Percentiles rank a stretch among this genome's conserved stretches.
Evolutionary conservation across 2,113 vertebrate species (phyloP).

Genomic region (Scophthalmus maximus): DNA sequence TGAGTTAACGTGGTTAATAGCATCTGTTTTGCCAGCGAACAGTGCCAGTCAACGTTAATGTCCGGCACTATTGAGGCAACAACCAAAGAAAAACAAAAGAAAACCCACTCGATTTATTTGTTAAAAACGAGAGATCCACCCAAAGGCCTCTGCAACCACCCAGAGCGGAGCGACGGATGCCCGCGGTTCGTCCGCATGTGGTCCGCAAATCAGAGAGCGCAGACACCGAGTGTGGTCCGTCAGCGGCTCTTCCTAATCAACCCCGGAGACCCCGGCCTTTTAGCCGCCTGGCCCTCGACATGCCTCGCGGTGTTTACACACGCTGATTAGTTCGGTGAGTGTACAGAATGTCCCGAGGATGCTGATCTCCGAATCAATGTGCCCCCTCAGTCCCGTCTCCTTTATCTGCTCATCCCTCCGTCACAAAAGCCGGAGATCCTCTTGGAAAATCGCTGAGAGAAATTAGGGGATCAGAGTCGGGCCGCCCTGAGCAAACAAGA

Average conservation of each 20-base stretch:
- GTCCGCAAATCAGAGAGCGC: conserved; percentile 52
- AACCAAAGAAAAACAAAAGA: too few species aligned
- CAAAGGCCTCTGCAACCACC: conserved; percentile 11
- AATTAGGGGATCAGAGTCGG: conserved; percentile 91
- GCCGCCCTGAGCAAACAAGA: conserved; percentile 93
- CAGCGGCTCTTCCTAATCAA: conserved; percentile 85
- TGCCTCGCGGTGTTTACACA: conserved; percentile 86
- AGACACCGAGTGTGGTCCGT: conserved; percentile 79
- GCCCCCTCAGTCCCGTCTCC: conserved; percentile 68
- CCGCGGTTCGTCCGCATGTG: conserved; percentile 39
- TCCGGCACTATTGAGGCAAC: neutral
- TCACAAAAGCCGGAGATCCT: conserved; percentile 87
- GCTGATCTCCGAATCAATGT: conserved; percentile 86
- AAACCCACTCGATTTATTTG: conserved; percentile 1
- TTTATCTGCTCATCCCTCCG: conserved; percentile 68
- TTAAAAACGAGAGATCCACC: conserved; percentile 8
- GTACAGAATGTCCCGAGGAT: conserved; percentile 86
- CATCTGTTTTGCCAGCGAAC: too few species aligned
- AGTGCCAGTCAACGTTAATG: too few species aligned
- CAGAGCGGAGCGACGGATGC: conserved; percentile 4
- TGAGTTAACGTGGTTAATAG: too few species aligned
- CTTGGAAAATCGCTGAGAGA: conserved; percentile 84
- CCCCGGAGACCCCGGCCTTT: conserved; percentile 83
- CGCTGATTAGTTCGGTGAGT: conserved; percentile 87
- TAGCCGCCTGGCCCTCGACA: conserved; percentile 68